Conservation (phyloP, 2,888 invertebrate genomes). For the Gnatocerus cornutus region DNA sequence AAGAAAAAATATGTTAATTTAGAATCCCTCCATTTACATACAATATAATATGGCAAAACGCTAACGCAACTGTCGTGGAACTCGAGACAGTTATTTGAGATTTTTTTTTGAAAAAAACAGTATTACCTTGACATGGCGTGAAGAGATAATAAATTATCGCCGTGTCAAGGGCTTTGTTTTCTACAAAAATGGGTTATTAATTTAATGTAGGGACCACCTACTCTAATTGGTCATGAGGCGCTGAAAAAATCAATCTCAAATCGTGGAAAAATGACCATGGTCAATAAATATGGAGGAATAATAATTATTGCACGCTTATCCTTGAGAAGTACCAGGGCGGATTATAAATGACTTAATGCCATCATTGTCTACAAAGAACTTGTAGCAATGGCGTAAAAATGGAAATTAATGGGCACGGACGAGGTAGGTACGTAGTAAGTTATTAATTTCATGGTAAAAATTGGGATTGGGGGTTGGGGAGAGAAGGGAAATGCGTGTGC, state of each 20-base stretch:
- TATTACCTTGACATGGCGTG: conserved; percentile 27
- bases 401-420: background rate
- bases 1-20: conserved; percentile 28
- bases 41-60: conserved; percentile 31
- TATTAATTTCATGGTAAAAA: too few relatives aligned
- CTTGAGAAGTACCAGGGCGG: conserved; percentile 25
- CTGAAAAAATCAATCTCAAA: background rate
- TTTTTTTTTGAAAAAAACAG: conserved; percentile 5
- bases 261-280: conserved; percentile 3
- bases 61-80: conserved; percentile 14
- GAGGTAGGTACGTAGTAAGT: background rate
- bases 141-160: conserved; percentile 21
- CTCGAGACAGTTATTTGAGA: conserved; percentile 2
- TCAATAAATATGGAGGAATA: conserved; percentile 11
- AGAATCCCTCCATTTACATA: conserved; percentile 27
- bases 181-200: conserved; percentile 1
- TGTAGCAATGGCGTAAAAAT: background rate
- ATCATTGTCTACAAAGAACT: conserved; percentile 13
- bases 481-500: too few relatives aligned
- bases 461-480: too few relatives aligned
- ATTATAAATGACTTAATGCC: conserved; percentile 21
- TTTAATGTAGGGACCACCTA: background rate
- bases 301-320: conserved; percentile 10
- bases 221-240: conserved; percentile 2
- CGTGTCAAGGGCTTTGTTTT: conserved; percentile 12